Base-by-base conservation (phyloP, 2,113 vertebrate genomes). In the Anser cygnoides region DNA sequence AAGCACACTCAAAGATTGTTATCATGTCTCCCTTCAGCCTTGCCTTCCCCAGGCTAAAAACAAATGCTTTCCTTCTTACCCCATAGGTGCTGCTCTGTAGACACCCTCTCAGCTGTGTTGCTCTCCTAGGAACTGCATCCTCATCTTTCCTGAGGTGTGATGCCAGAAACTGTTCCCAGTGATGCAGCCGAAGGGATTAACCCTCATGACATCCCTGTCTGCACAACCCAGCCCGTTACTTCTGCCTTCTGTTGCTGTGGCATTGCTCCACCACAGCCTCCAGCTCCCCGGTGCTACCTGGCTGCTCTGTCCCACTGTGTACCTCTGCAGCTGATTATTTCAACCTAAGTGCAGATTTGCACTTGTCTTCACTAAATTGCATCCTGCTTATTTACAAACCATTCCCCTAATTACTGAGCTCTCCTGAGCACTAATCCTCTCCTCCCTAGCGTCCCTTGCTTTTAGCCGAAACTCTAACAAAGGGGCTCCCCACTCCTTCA, bases 311-410 rank as follows among this genome's bases (percentile, higher is more conserved):
- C 70, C 61, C 46, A 31, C 49, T 0, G 0, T 63, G 46, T 39
- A 57, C 80, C 57, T 14, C 11, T 59, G 80, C 59, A 92, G 73
- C 52, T 81, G 80, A 78, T 89, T 81, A 72, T 65, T 91, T 89
- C 65, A 39, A 13, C 0, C 2, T 8, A 84, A 73, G 57, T 50
- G 61, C 49, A 87, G 84, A 87, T 91, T 75, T 72, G 22, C 8
- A 0, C 89, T 87, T 74, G 33, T 67, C 89, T 81, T 89, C 61
- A 3, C 57, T 67, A 71, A 89, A 92, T 81, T 86, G 80, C 73
- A 84, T 89, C 88, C 92, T 84, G 83, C 55, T 94, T 78, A 71
- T 89, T 94, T 87, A 68, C 87, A 94, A 76, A 35, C 18, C 46
- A 3, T 87, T 82, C 84, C 22, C 84, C 72, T 89, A 87, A 96